Evolutionary conservation across 2,797 vertebrate species (phyloP).

Genomic region (Sciurus carolinensis): DNA sequence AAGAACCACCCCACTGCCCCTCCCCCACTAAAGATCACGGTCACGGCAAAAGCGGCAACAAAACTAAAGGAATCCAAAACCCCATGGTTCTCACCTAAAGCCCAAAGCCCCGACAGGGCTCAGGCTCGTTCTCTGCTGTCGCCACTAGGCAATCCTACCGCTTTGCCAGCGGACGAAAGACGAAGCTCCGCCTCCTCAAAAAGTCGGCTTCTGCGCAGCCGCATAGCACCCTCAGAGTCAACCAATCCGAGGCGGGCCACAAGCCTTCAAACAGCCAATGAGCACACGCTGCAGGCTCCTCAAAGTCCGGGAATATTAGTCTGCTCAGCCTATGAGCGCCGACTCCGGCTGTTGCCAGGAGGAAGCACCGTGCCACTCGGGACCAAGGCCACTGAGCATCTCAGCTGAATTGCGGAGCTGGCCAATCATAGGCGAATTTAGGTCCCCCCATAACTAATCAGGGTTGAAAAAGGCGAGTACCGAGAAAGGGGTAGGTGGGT

Average conservation of each 20-base stretch:
- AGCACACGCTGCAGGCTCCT: background rate
- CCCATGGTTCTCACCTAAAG: background rate
- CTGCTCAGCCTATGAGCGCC: slow-evolving; percentile 64
- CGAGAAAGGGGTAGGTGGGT: background rate
- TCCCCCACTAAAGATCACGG: slow-evolving; percentile 74
- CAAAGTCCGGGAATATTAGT: background rate
- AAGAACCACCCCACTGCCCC: slow-evolving; percentile 28
- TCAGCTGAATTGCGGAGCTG: background rate
- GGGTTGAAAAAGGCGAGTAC: background rate
- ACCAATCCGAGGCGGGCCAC: slow-evolving; percentile 7
- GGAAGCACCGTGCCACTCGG: slow-evolving; percentile 62
- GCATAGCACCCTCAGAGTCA: background rate
- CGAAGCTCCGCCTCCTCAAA: slow-evolving; percentile 70
- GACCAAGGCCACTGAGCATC: slow-evolving; percentile 72
- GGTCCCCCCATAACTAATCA: background rate
- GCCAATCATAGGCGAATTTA: slow-evolving; percentile 72
- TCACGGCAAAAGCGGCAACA: slow-evolving; percentile 40
- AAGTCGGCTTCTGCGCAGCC: slow-evolving; percentile 76
- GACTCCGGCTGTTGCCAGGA: slow-evolving; percentile 79
- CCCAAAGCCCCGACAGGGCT: slow-evolving; percentile 72
- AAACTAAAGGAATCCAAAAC: background rate
- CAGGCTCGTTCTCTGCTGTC: background rate
- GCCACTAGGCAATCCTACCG: slow-evolving; percentile 8
- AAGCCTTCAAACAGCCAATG: slow-evolving; percentile 53
- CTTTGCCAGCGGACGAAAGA: slow-evolving; percentile 40